A percentile compares a stretch with the other conserved stretches of the same genome.
These are phyloP conservation scores for Mobula birostris DNA, from an alignment of 2,113 vertebrate genomes.

Conservation along the genomic window DNA sequence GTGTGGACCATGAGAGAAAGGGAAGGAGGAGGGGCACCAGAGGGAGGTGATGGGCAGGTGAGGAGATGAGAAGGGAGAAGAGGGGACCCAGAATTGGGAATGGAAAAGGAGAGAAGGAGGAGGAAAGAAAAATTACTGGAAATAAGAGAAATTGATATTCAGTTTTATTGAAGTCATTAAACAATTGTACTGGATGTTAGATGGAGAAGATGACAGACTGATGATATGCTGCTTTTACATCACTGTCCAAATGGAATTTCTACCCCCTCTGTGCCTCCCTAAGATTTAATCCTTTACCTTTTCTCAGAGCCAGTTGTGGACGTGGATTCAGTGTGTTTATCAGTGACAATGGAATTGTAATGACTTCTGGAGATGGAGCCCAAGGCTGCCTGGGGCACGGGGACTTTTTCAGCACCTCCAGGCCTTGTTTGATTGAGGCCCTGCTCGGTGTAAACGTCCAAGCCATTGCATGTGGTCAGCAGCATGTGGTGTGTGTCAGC, in stretches of 20 bases:
- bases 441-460: constrained; percentile 10
- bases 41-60: no score
- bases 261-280: no score
- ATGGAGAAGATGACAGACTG: neutral
- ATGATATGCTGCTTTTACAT: neutral
- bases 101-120: no score
- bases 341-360: constrained; percentile 32
- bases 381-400: constrained; percentile 25
- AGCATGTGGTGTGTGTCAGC: constrained; percentile 2
- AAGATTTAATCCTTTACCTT: neutral
- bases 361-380: constrained; percentile 21
- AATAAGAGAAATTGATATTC: neutral
- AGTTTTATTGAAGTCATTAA: neutral
- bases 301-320: constrained; percentile 1
- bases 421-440: constrained; percentile 15
- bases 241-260: neutral
- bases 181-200: neutral
- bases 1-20: no score
- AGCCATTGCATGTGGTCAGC: constrained; percentile 7
- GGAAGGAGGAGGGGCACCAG: no score
- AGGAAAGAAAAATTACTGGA: no score
- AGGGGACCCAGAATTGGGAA: no score
- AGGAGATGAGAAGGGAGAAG: no score
- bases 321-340: constrained; percentile 25
- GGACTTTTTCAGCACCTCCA: constrained; percentile 3